phyloP scores from a whole-genome alignment of 2,113 vertebrate genomes.

The Larimichthys polyactis region DNA sequence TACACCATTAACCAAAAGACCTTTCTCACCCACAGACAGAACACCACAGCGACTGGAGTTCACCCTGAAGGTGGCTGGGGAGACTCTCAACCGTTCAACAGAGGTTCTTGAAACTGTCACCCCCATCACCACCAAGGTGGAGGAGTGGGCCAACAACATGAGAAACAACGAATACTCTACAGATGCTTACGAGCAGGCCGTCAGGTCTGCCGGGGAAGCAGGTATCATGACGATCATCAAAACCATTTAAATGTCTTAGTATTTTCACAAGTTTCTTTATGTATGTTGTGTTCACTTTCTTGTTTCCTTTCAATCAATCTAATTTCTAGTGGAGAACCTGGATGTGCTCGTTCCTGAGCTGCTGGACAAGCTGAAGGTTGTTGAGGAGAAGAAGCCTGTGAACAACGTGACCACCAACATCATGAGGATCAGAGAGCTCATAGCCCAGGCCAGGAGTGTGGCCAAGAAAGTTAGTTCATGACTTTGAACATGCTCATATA shows the following conservation, averaged over 20 bases:
- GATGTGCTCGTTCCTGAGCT: constrained; percentile 90
- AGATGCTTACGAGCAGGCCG: constrained; percentile 85
- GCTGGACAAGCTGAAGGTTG: constrained; percentile 89
- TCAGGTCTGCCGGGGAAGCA: constrained; percentile 90
- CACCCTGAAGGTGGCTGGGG: constrained; percentile 82
- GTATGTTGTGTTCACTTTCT: background rate
- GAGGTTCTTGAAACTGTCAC: constrained; percentile 83
- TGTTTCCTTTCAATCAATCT: background rate
- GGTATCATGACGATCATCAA: constrained; percentile 78
- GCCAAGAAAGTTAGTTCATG: constrained; percentile 91
- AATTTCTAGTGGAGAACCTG: constrained; percentile 88
- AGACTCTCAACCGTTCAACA: constrained; percentile 83
- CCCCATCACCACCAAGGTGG: constrained; percentile 87
- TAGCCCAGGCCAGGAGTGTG: constrained; percentile 95
- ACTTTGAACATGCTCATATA: background rate
- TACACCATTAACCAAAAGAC: background rate
- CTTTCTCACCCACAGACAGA: constrained; percentile 75
- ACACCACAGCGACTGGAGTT: constrained; percentile 86
- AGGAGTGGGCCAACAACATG: constrained; percentile 89
- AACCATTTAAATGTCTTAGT: no score
- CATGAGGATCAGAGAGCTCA: constrained; percentile 92
- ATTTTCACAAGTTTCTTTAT: no score
- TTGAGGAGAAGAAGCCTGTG: constrained; percentile 93
- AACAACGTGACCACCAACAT: constrained; percentile 96
- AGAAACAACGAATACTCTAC: constrained; percentile 88